Base-by-base conservation (phyloP, 1,140 invertebrate species). In the Lycorma delicatula region DNA sequence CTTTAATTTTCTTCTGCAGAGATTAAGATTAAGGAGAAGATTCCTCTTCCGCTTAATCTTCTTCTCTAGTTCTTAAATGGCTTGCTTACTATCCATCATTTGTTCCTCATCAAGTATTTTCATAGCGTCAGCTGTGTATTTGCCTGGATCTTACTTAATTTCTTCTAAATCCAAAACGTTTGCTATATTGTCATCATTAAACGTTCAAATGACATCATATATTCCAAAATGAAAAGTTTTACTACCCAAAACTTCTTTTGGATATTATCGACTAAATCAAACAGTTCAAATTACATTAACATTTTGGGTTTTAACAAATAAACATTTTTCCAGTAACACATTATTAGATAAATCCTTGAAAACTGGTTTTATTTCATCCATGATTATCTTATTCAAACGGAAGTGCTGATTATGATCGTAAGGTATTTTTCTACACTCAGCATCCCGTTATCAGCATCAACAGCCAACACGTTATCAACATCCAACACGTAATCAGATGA, bases 381-480 rank as follows among this genome's bases (percentile, higher is more conserved):
- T 61, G 22, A 59, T 36, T 53, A 54, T 27, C 26, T 50, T 23
- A 16, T 16, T 31, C 26, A 27, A 28, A 46, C 11, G 31, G 18
- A 26, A 16, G n/a, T 52, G 31, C 28, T 49, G 26, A n/a, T 27
- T 22, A 41, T 44, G 46, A 6, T 34, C 27, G 34, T 58, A 53
- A 44, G 38, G 16, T 54, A 7, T n/a, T 20, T 26, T 46, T 4
- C 7, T 31, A 25, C 16, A 7, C 25, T 65, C 60, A 61, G 60
- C 71, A 26, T 59, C 54, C 41, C 68, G 68, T 63, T 63, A 71
- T 2, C 56, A n/a, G n/a, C n/a, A n/a, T n/a, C n/a, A n/a, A n/a
- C n/a, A n/a, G n/a, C n/a, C n/a, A n/a, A n/a, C n/a, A n/a, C n/a
- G n/a, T n/a, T n/a, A n/a, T n/a, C n/a, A n/a, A n/a, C n/a, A n/a